Percentiles rank a stretch among this genome's conserved stretches.
These are phyloP conservation scores for Rhabdornis inornatus DNA, from an alignment of 2,113 vertebrate genomes.

Conservation along the genomic window DNA sequence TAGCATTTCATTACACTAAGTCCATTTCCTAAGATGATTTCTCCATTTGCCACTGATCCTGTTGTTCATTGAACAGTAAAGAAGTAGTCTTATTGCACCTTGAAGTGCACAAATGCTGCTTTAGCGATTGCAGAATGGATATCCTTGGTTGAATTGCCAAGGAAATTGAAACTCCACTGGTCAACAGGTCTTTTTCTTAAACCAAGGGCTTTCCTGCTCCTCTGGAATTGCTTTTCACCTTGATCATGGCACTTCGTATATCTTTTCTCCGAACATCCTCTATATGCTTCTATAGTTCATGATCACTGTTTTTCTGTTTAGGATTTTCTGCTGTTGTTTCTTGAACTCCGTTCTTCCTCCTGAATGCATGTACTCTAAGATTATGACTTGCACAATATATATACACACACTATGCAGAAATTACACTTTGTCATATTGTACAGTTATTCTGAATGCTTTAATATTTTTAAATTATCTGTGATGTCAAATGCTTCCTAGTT, in stretches of 20 bases:
- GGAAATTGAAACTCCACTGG: slow-evolving; percentile 51
- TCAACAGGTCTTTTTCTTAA: background rate
- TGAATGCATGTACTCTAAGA: background rate
- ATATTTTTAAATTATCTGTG: background rate
- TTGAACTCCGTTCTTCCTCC: background rate
- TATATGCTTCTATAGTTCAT: background rate
- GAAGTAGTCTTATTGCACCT: background rate
- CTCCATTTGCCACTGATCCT: slow-evolving; percentile 5
- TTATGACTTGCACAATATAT: background rate
- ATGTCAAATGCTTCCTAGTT: background rate
- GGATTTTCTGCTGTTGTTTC: background rate
- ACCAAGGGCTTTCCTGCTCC: background rate
- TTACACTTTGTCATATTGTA: background rate
- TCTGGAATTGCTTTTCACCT: slow-evolving; percentile 32
- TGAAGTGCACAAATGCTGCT: slow-evolving; percentile 5
- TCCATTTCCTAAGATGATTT: background rate
- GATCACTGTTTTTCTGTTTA: background rate
- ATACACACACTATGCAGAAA: background rate
- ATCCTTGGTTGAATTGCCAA: slow-evolving; percentile 34
- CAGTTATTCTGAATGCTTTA: background rate
- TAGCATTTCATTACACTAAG: background rate
- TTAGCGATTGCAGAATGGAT: slow-evolving; percentile 16
- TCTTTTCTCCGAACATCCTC: background rate
- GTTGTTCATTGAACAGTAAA: slow-evolving; percentile 25
- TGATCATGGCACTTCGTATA: background rate